A percentile compares a stretch with the other conserved stretches of the same genome.
Evolutionary conservation across 1,140 invertebrate species (phyloP).

Genomic region (Drosophila parvula): DNA sequence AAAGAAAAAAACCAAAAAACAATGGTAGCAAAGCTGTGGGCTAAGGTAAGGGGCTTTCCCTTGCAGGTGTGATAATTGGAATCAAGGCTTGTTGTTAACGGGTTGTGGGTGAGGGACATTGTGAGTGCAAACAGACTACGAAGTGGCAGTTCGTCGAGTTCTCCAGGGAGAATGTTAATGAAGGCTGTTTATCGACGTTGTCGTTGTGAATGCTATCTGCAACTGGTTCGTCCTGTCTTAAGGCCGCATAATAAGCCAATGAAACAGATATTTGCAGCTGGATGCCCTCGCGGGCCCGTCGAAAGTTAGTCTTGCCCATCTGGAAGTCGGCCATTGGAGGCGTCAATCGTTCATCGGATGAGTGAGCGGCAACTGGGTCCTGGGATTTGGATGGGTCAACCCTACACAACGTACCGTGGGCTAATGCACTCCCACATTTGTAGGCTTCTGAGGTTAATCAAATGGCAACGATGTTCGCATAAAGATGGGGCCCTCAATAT

Average conservation of each 20-base stretch:
- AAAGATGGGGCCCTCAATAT: neutral
- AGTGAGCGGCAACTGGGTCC: neutral
- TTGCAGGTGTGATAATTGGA: conserved; percentile 60
- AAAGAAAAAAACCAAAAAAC: conserved; percentile 23
- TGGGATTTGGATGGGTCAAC: neutral
- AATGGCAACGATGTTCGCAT: neutral
- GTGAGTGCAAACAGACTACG: conserved; percentile 31
- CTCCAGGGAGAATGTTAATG: neutral
- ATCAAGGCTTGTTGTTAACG: conserved; percentile 43
- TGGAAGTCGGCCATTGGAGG: neutral
- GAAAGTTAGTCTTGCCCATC: neutral
- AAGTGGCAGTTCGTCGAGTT: neutral
- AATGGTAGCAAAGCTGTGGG: neutral
- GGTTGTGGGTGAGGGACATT: conserved; percentile 65
- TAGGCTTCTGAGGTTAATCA: neutral
- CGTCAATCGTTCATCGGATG: neutral
- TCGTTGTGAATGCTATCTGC: neutral
- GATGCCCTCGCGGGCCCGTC: neutral
- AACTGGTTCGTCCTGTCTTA: neutral
- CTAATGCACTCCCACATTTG: neutral
- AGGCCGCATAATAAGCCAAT: neutral
- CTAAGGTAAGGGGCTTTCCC: neutral
- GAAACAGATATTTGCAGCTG: conserved; percentile 1
- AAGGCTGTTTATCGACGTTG: conserved; percentile 1
- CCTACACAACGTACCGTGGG: neutral